Base-by-base conservation (phyloP, 1,140 invertebrate species). In the Drosophila serrata region DNA sequence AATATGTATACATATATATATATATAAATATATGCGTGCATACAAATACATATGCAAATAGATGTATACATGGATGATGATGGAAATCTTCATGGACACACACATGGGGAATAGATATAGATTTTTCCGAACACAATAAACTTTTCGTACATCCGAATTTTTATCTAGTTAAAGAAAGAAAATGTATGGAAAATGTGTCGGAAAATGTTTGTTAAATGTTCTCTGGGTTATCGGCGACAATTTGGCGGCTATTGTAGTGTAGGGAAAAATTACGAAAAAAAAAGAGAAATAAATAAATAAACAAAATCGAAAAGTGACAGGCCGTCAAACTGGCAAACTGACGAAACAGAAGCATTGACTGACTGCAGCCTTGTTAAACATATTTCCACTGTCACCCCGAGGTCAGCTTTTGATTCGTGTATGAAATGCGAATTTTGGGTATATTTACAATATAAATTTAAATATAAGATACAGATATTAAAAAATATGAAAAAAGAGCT, bases 261-360 rank as follows among this genome's bases (percentile, higher is more conserved):
- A n/a, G n/a, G 27, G 31, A 58, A 48, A 49, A 59, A 70, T 70
- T 48, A 46, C 43, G 29, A 31, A 42, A 27, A 37, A 12, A 42
- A 48, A 48, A 35, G 7, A 2, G 11, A 19, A 53, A 19, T 45
- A 57, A 58, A 58, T 33, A 46, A 27, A 58, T 46, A 53, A 53
- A 53, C 35, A 51, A 58, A 73, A 72, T 58, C 43, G 49, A 59
- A 48, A 48, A 77, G 29, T 78, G 75, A 77, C 75, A 61, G 51
- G 56, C 75, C 74, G 75, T 78, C 75, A 78, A 61, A 69, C 64
- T 60, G 63, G 56, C 62, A 76, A 75, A 65, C 70, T 76, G 73
- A 76, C 73, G 53, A 76, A 78, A 78, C 75, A 78, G 63, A 78
- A 78, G 75, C 72, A 57, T 51, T 78, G 74, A 69, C 75, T 78